phyloP scores from a whole-genome alignment of 2,797 vertebrate genomes.

The Hylomyscus alleni region DNA sequence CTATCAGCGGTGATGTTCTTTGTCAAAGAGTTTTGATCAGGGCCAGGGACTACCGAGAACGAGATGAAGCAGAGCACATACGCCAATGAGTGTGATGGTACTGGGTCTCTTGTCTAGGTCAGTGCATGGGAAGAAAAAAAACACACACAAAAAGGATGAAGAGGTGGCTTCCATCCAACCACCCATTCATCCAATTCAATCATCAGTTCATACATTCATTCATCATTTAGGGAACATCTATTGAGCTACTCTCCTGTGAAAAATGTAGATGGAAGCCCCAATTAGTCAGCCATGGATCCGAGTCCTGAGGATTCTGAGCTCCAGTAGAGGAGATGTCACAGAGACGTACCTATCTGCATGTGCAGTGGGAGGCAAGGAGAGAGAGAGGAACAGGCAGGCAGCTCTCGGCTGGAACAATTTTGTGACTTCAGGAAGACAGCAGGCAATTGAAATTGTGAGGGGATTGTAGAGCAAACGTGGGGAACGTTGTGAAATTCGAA shows the following conservation, averaged over 20 bases:
- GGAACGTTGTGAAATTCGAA: background rate
- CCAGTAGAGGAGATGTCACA: background rate
- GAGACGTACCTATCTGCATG: background rate
- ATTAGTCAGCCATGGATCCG: background rate
- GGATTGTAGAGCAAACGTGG: background rate
- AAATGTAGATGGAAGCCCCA: background rate
- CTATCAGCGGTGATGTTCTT: background rate
- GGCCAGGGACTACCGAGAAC: too few species aligned
- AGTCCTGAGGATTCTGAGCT: background rate
- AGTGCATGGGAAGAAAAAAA: too few species aligned
- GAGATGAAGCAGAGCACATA: background rate
- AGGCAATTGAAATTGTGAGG: background rate
- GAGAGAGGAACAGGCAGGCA: background rate
- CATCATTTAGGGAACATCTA: slow-evolving; percentile 19
- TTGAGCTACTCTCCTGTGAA: background rate
- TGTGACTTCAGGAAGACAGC: background rate
- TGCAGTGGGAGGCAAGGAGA: background rate
- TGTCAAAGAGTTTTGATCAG: background rate
- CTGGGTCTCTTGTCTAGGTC: background rate
- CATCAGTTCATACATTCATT: background rate
- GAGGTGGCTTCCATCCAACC: background rate
- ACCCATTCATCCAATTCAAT: background rate
- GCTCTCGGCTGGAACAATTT: background rate
- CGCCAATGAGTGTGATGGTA: background rate
- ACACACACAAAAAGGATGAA: background rate